These are phyloP conservation scores for Palaemon carinicauda DNA, from an alignment of 1,140 invertebrate genomes.

Conservation along the genomic window DNA sequence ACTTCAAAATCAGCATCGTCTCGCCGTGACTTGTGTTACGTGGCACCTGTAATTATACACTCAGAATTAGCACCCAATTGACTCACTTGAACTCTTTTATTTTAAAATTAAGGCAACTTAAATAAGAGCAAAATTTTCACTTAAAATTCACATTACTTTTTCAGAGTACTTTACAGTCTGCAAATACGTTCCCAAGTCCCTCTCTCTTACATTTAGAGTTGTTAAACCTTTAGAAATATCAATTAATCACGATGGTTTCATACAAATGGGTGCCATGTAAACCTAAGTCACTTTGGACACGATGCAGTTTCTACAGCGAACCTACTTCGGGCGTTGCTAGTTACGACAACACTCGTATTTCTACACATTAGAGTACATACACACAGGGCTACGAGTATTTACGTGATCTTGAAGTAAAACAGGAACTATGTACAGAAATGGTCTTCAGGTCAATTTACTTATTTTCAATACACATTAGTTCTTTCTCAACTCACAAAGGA, in stretches of 20 bases:
- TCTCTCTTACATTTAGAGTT: not conserved
- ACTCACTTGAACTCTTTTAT: not conserved
- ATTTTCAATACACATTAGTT: too few relatives aligned
- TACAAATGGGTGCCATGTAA: conserved; percentile 23
- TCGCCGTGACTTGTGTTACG: conserved; percentile 49
- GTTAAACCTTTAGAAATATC: not conserved
- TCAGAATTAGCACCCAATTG: conserved; percentile 45
- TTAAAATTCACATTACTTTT: not conserved
- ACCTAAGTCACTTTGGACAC: not conserved
- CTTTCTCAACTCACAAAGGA: too few relatives aligned
- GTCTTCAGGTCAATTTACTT: too few relatives aligned
- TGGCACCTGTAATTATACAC: conserved; percentile 57
- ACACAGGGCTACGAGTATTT: too few relatives aligned
- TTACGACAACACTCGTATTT: not conserved
- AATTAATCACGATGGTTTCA: too few relatives aligned
- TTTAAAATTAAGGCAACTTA: not conserved
- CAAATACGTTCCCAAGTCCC: not conserved
- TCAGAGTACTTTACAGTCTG: too few relatives aligned
- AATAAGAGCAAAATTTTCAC: not conserved
- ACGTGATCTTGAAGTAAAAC: too few relatives aligned
- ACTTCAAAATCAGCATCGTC: conserved; percentile 41
- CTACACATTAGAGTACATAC: too few relatives aligned
- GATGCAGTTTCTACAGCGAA: not conserved
- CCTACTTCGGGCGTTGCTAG: not conserved
- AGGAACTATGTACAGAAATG: too few relatives aligned